These are phyloP conservation scores for Rhizomys pruinosus DNA, from an alignment of 2,113 vertebrate species.

Conservation along the genomic window DNA sequence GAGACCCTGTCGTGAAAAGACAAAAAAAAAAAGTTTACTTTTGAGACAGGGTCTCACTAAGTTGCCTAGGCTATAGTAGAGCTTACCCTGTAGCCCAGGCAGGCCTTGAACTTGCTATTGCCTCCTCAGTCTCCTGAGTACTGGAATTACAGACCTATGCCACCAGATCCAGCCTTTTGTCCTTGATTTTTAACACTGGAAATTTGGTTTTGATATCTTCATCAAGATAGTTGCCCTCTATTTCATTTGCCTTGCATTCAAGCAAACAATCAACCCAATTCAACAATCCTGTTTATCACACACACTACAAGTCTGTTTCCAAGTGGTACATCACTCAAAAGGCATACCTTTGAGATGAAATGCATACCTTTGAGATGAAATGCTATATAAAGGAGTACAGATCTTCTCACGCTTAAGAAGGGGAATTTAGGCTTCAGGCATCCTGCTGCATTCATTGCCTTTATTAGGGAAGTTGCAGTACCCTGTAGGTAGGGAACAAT, in stretches of 20 bases:
- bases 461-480: conserved; percentile 91
- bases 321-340: not conserved
- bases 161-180: not conserved
- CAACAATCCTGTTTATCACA: not conserved
- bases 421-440: conserved; percentile 96
- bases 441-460: conserved; percentile 94
- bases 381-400: conserved; percentile 92
- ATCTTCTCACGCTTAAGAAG: conserved; percentile 90
- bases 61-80: not conserved
- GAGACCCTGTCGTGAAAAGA: too few species aligned
- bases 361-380: conserved; percentile 94
- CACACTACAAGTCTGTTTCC: not conserved
- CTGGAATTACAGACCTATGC: not conserved
- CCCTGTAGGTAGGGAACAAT: conserved; percentile 86
- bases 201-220: conserved; percentile 44
- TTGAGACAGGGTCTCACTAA: not conserved
- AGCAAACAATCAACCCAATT: not conserved
- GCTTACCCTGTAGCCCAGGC: not conserved
- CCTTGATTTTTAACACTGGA: conserved; percentile 46
- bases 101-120: not conserved
- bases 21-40: not conserved
- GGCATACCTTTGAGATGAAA: conserved; percentile 95
- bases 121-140: not conserved
- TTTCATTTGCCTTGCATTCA: not conserved
- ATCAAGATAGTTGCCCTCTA: not conserved